Base-by-base conservation (phyloP, 2,113 vertebrate species). In the Paedocypris sp. region DNA sequence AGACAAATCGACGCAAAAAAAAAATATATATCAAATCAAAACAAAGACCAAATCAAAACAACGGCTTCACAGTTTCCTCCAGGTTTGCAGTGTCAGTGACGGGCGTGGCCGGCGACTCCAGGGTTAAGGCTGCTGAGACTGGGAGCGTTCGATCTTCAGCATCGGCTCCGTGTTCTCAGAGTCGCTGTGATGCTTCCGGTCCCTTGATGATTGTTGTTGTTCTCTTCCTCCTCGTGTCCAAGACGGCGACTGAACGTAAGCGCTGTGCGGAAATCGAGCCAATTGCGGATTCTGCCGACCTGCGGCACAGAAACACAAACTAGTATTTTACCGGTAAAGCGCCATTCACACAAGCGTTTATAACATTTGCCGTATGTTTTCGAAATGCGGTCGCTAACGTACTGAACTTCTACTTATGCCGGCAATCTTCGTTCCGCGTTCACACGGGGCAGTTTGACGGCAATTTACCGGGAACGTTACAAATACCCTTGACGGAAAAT, bases 241-340 rank as follows among this genome's bases (percentile, higher is more conserved):
- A 33, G 94, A 94, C 0, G 92, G 93, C 0, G 93, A 97, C 51
- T 90, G 90, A 70, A 93, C 87, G 77, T 92, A 93, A 5, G 90
- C 81, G 0, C 88, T 79, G 62, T 87, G 76, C 1, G 88, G 77
- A 18, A 72, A 68, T 32, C 79, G 74, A 19, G 79, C 76, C 45
- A 82, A 63, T 0, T 81, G 64, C 16, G 86, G 87, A 16, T 88
- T 86, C 52, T 90, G 88, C 51, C 88, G 85, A 74, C 89, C 93
- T 96, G 75, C 1, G 38, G 18, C 60, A 6, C 49, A 60, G 28
- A 74, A 46, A 33, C 10, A 16, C 10, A 43, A 62, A 16, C 28
- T 6, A 35, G n/a, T n/a, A n/a, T n/a, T n/a, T n/a, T n/a, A n/a
- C n/a, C n/a, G n/a, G n/a, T n/a, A n/a, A n/a, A n/a, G n/a, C n/a